A percentile compares a stretch with the other conserved stretches of the same genome.
These are phyloP conservation scores for Dicrostonyx torquatus DNA, from an alignment of 2,797 vertebrate species.

Conservation along the genomic window DNA sequence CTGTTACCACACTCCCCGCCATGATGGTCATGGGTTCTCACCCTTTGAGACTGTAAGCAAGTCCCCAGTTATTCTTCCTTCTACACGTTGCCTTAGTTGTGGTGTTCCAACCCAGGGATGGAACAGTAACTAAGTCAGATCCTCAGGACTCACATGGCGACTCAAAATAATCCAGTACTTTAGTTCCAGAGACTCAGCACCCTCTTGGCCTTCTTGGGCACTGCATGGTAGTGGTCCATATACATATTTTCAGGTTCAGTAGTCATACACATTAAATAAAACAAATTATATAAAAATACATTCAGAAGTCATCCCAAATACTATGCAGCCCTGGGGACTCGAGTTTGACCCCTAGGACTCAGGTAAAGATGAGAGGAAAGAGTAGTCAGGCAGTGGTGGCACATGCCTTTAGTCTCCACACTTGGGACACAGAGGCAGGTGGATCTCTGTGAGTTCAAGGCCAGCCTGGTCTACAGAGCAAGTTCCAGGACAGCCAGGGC, in stretches of 20 bases:
- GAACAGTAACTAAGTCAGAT: not conserved
- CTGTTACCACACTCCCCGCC: no score
- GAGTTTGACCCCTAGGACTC: not conserved
- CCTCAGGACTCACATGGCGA: not conserved
- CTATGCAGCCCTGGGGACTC: not conserved
- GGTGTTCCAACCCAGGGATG: not conserved
- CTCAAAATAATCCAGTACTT: not conserved
- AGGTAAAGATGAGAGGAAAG: not conserved
- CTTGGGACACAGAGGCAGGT: not conserved
- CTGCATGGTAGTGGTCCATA: no score
- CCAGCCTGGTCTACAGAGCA: not conserved
- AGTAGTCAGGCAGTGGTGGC: rapidly evolving
- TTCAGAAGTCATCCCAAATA: not conserved
- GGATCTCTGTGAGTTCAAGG: not conserved
- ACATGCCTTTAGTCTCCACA: not conserved
- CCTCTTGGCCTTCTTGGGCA: not conserved
- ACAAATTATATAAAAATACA: no score
- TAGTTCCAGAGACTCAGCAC: not conserved
- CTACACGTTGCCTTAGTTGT: not conserved
- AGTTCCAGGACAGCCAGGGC: not conserved
- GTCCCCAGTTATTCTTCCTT: not conserved
- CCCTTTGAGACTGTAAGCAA: not conserved
- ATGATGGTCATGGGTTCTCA: not conserved
- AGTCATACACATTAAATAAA: not conserved
- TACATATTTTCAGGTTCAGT: no score